These are phyloP conservation scores for Gallinago solitaria DNA, from an alignment of 2,797 vertebrate genomes.

Conservation along the genomic window DNA sequence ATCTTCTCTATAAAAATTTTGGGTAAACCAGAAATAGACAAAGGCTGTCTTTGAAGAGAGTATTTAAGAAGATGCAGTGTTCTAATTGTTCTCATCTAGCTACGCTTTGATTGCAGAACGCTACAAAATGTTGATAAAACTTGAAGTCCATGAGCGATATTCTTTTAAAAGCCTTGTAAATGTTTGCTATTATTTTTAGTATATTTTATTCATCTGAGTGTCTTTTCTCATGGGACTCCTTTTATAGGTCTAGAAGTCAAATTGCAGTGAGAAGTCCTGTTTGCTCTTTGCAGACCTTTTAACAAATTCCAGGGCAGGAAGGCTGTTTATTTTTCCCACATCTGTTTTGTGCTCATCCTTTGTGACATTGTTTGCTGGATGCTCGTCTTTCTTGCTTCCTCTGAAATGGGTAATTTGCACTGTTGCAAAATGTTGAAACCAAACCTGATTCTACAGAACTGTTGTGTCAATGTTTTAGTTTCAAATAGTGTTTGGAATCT, in stretches of 20 bases:
- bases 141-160: neutral
- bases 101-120: neutral
- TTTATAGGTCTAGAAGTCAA: constrained; percentile 75
- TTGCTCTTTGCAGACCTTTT: constrained; percentile 89
- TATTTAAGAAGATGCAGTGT: neutral
- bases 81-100: neutral
- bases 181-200: neutral
- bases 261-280: constrained; percentile 75
- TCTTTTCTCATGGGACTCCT: constrained; percentile 65
- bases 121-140: neutral
- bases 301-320: constrained; percentile 88
- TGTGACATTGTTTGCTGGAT: constrained; percentile 84
- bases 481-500: neutral
- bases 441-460: constrained; percentile 36
- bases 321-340: constrained; percentile 99
- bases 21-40: neutral
- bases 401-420: constrained; percentile 76
- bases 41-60: neutral
- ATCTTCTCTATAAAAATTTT: neutral
- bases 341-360: constrained; percentile 86
- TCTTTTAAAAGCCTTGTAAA: neutral
- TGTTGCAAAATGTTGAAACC: constrained; percentile 74
- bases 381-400: constrained; percentile 72
- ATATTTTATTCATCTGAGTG: constrained; percentile 34
- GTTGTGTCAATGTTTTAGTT: constrained; percentile 47